Percentiles rank a stretch among this genome's conserved stretches.
These are phyloP conservation scores for Corvus moneduloides DNA, from an alignment of 2,113 vertebrate species.

Conservation along the genomic window DNA sequence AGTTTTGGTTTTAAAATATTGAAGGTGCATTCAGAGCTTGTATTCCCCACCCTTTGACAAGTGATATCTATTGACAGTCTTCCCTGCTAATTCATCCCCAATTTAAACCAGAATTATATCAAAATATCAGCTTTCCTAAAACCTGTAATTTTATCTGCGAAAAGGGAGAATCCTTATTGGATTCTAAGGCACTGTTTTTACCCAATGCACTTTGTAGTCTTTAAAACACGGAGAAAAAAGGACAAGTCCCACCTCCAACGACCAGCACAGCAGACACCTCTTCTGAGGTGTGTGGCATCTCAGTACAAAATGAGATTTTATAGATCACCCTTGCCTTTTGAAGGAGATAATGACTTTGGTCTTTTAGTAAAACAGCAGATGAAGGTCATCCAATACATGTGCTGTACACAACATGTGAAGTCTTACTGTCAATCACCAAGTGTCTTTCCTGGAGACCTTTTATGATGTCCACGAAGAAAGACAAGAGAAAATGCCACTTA, in stretches of 20 bases:
- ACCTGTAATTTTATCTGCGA: not conserved
- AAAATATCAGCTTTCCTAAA: not conserved
- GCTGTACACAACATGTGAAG: not conserved
- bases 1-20: not conserved
- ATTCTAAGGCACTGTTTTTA: not conserved
- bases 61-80: not conserved
- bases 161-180: not conserved
- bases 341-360: not conserved
- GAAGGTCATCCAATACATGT: not conserved
- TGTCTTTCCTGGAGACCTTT: constrained; percentile 4
- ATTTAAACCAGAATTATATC: not conserved
- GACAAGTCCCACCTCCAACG: not conserved
- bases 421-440: not conserved
- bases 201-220: not conserved
- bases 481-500: not conserved
- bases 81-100: not conserved
- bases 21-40: not conserved
- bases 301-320: not conserved
- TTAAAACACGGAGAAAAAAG: not conserved
- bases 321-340: not conserved
- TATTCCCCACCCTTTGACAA: not conserved
- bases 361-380: not conserved
- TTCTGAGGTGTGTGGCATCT: not conserved
- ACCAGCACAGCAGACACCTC: not conserved
- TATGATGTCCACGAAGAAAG: not conserved